Percentiles rank a stretch among this genome's conserved stretches.
Conservation (phyloP, 2,888 invertebrate genomes). For the Resseliella maxima region DNA sequence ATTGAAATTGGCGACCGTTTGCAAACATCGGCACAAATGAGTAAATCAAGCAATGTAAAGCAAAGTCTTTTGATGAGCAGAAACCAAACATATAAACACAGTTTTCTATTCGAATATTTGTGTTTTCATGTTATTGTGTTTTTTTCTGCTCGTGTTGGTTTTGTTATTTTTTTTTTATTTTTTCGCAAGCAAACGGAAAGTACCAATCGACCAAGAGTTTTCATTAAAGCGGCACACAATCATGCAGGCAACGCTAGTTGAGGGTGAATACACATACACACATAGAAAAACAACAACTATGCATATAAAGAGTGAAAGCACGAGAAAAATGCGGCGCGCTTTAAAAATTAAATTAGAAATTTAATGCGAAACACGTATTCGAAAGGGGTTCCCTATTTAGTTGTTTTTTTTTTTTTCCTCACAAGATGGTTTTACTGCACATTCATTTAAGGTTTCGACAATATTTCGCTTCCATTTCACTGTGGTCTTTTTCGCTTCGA, state of each 20-base stretch:
- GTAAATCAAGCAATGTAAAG: not conserved
- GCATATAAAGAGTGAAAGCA: not conserved
- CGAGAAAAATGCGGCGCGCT: not conserved
- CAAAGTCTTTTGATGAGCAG: not conserved
- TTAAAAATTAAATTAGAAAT: conserved; percentile 40
- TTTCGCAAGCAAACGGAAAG: not conserved
- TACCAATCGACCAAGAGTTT: not conserved
- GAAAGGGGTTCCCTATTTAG: conserved; percentile 23
- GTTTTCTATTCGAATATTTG: conserved; percentile 14
- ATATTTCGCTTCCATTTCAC: not conserved
- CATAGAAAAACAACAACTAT: not conserved
- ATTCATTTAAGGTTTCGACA: not conserved
- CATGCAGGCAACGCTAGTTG: not conserved
- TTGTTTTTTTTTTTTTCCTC: not conserved
- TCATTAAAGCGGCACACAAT: conserved; percentile 15
- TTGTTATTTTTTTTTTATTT: not conserved
- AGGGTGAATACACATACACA: not conserved
- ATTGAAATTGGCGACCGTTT: not conserved
- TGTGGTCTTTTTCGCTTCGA: not conserved
- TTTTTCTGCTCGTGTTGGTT: not conserved
- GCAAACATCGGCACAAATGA: not conserved
- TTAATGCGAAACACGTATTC: conserved; percentile 51
- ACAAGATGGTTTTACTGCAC: conserved; percentile 24
- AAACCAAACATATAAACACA: conserved; percentile 7
- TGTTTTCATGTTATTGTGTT: not conserved